A percentile compares a stretch with the other conserved stretches of the same genome.
These are phyloP conservation scores for Coptodon rendalli DNA, from an alignment of 2,113 vertebrate species.

Conservation along the genomic window DNA sequence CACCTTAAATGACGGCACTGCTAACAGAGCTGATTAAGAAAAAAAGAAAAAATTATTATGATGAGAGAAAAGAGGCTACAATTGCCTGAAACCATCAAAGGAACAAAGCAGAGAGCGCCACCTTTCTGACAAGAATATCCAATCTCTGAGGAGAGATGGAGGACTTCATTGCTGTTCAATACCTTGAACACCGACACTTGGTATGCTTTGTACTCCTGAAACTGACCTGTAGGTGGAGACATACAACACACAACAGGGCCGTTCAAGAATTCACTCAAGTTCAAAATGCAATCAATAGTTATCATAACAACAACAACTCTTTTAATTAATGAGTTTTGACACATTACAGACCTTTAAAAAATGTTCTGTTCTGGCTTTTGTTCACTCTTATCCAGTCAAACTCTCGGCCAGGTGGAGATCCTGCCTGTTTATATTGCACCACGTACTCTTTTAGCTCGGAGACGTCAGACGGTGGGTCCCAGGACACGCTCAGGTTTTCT, in stretches of 20 bases:
- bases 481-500: constrained; percentile 50
- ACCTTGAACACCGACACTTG: constrained; percentile 60
- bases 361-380: background rate
- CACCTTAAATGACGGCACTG: constrained; percentile 34
- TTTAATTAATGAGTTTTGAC: background rate
- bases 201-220: constrained; percentile 57
- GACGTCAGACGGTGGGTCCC: background rate
- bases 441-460: constrained; percentile 49
- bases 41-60: background rate
- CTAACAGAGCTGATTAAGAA: constrained; percentile 47
- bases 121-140: constrained; percentile 54
- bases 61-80: background rate
- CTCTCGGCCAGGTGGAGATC: background rate
- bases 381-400: constrained; percentile 67
- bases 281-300: background rate
- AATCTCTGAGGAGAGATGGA: constrained; percentile 23
- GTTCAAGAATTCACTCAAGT: background rate
- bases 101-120: constrained; percentile 14
- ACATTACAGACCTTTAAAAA: constrained; percentile 53
- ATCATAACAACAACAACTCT: background rate
- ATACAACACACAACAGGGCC: constrained; percentile 3
- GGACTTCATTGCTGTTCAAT: background rate
- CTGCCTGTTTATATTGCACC: constrained; percentile 59
- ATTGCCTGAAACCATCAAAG: background rate
- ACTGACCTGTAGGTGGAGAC: constrained; percentile 66